Evolutionary conservation across 2,113 vertebrate species (phyloP).

Genomic region (Geococcyx californianus): DNA sequence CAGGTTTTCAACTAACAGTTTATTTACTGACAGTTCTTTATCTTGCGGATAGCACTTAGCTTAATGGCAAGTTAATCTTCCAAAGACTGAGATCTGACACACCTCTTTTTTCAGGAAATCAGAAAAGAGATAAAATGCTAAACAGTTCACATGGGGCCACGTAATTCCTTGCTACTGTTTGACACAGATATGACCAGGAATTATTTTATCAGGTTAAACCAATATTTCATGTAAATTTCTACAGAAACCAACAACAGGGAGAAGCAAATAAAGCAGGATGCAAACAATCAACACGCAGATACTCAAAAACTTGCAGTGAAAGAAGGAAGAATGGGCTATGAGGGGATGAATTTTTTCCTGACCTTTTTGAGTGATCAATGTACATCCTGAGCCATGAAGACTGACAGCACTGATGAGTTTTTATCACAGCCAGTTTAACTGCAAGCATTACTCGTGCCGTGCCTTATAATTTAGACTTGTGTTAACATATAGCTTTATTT

Average conservation of each 20-base stretch:
- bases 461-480: not conserved
- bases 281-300: not conserved
- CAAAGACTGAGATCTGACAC: not conserved
- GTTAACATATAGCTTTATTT: conserved; percentile 13
- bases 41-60: not conserved
- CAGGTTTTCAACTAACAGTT: not conserved
- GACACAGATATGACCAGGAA: not conserved
- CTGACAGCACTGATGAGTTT: not conserved
- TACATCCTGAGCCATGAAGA: not conserved
- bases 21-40: not conserved
- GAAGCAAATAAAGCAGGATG: not conserved
- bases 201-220: not conserved
- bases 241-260: not conserved
- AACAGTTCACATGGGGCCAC: not conserved
- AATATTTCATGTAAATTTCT: not conserved
- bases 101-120: not conserved
- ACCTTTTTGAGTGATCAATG: not conserved
- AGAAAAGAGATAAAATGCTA: not conserved
- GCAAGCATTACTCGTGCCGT: not conserved
- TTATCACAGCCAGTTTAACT: not conserved
- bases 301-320: not conserved
- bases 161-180: not conserved
- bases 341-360: not conserved
- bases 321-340: not conserved
- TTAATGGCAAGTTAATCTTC: conserved; percentile 23